A percentile compares a stretch with the other conserved stretches of the same genome.
These are phyloP conservation scores for Acanthaster planci DNA, from an alignment of 35 echinoderm and acorn worm species.

Conservation along the genomic window DNA sequence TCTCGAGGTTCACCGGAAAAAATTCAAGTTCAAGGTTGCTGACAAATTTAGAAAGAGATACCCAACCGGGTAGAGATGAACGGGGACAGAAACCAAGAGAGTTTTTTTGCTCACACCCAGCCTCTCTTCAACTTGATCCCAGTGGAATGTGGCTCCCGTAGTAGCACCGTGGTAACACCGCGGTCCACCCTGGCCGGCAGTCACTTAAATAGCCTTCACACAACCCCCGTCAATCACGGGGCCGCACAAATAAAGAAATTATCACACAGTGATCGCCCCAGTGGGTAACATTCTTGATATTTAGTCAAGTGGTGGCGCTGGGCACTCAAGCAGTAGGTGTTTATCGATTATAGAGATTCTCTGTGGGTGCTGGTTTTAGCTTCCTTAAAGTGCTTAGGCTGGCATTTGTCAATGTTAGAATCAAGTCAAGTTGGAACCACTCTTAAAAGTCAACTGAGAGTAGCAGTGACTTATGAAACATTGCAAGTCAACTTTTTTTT, in stretches of 20 bases:
- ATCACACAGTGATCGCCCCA: not conserved
- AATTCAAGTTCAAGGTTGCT: not conserved
- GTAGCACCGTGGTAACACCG: not conserved
- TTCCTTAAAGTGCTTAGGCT: not conserved
- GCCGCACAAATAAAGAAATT: constrained; percentile 10
- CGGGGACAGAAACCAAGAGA: not conserved
- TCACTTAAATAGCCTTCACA: not conserved
- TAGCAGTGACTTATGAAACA: no score
- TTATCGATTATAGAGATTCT: no score
- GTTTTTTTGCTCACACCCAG: no score
- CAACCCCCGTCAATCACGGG: not conserved
- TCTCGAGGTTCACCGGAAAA: not conserved
- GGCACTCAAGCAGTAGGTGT: no score
- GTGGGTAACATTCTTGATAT: constrained; percentile 15
- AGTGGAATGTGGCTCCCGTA: not conserved
- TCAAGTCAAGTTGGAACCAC: no score
- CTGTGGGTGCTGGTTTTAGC: no score
- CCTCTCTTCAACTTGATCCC: not conserved
- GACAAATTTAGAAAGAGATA: not conserved
- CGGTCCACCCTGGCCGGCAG: not conserved
- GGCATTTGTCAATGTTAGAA: not conserved
- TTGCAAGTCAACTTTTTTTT: no score
- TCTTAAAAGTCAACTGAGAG: no score
- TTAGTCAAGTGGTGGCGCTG: not conserved
- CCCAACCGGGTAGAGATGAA: not conserved